Base-by-base conservation (phyloP, 2,113 vertebrate species). In the Lynx canadensis region DNA sequence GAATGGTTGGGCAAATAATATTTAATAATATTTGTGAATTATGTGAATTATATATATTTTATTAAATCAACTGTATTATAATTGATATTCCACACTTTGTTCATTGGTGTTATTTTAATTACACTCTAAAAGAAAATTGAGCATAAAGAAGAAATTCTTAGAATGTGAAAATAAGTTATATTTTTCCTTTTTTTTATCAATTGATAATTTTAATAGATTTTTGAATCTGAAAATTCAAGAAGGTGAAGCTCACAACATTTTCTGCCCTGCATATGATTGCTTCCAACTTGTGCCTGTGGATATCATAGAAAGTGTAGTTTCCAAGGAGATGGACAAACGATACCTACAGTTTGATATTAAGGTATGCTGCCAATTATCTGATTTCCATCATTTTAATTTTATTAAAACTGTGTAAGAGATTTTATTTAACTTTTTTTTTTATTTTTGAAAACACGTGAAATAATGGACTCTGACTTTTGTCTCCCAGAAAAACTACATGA, bases 341-440 rank as follows among this genome's bases (percentile, higher is more conserved):
- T 99, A 99, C 98, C 99, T 99, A 83, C 99, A 99, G 95, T 99
- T 99, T 99, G 99, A 99, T 98, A 99, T 99, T 98, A 99, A 99
- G 99, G 99, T 99, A 99, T 94, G 94, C 68, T 95, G 41, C 60
- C 91, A 84, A 27, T 98, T 85, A 74, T 86, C 57, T 92, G 33
- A 90, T 93, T 94, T 79, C 92, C 89, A 76, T 86, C 92, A 98
- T 91, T 97, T 80, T 96, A 96, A 97, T 60, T 83, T 89, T 79
- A 95, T 66, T 79, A 65, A 25, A 88, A 27, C 18, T 97, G 3
- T 87, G 29, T 63, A 88, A 73, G n/a, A 92, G 7, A 9, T 89
- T 48, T 18, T 83, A 45, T 65, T 80, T 85, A 85, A 36, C 76
- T 82, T 79, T 85, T 79, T 63, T 88, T 92, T 90, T 79, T 76